Evolutionary conservation across 2,797 vertebrate species (phyloP), one percentile per base, ranked within the genome.

Genomic region (Rhincodon typus): DNA sequence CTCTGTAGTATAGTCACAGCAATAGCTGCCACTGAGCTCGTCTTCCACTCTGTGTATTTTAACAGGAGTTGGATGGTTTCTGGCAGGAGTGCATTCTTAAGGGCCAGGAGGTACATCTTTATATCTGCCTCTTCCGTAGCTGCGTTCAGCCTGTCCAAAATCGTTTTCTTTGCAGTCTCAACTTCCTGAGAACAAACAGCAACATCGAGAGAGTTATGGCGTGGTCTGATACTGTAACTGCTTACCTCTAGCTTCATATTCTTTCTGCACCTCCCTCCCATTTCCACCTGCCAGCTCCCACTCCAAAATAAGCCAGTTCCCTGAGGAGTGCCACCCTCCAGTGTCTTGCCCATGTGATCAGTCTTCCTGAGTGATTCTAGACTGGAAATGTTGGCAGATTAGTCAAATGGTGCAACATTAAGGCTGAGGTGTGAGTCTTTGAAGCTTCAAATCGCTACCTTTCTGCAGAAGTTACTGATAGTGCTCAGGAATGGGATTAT

Each of bases 21-120:
- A 0, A 96, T 67, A 0, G 96, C 0, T 0, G 97, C 1, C 13
- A 96, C 0, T 0, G 95, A 0, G 0, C 46, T 0, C 0, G 97
- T 95, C 72, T 96, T 97, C 0, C 96, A 96, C 93, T 97, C 97
- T 0, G 97, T 96, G 0, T 97, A 96, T 1, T 96, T 95, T 96
- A 98, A 96, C 42, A 98, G 96, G 3, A 19, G 94, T 77, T 97
- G 96, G 70, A 98, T 97, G 53, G 96, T 96, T 96, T 96, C 77
- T 0, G 97, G 97, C 4, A 97, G 97, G 34, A 1, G 82, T 0
- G 97, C 93, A 0, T 97, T 97, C 66, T 97, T 97, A 96, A 98
- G 96, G 91, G 97, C 96, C 79, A 97, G 93, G 95, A 98, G 96
- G 95, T 96, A 96, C 77, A 96, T 50, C 8, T 96, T 96, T 12